These are phyloP conservation scores for Rhabdornis inornatus DNA, from an alignment of 2,113 vertebrate genomes.

Conservation along the genomic window DNA sequence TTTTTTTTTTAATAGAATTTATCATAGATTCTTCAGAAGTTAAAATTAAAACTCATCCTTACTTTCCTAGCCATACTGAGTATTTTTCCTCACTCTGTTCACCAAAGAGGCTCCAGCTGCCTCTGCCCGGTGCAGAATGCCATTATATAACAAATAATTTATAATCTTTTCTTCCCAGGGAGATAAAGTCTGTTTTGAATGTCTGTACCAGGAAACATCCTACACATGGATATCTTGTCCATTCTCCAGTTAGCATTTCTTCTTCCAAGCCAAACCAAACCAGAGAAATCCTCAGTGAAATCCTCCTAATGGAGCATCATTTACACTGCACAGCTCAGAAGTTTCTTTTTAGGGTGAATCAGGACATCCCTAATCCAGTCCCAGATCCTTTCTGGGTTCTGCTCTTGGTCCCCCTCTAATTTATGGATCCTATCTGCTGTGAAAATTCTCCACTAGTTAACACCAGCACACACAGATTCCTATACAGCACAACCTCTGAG, in stretches of 20 bases:
- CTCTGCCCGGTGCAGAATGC: not conserved
- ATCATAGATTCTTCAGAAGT: not conserved
- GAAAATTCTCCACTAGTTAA: not conserved
- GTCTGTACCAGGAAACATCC: not conserved
- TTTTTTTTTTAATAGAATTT: not conserved
- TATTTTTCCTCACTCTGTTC: not conserved
- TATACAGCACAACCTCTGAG: not conserved
- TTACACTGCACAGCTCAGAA: not conserved
- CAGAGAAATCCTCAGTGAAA: not conserved
- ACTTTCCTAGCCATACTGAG: not conserved
- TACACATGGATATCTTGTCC: not conserved
- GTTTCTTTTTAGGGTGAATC: not conserved
- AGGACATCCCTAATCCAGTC: not conserved
- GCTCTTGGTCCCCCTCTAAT: not conserved
- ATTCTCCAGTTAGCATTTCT: not conserved
- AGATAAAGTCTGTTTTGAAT: not conserved
- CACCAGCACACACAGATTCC: not conserved
- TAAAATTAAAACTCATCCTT: not conserved
- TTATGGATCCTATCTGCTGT: not conserved
- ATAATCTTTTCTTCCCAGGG: not conserved
- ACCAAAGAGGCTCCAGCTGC: not conserved
- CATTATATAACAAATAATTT: not conserved
- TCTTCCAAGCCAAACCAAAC: not conserved
- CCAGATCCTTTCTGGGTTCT: not conserved
- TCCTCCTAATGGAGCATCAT: no score